phyloP scores from a whole-genome alignment of 2,797 vertebrate genomes.

The Schizopygopsis pylzovi region DNA sequence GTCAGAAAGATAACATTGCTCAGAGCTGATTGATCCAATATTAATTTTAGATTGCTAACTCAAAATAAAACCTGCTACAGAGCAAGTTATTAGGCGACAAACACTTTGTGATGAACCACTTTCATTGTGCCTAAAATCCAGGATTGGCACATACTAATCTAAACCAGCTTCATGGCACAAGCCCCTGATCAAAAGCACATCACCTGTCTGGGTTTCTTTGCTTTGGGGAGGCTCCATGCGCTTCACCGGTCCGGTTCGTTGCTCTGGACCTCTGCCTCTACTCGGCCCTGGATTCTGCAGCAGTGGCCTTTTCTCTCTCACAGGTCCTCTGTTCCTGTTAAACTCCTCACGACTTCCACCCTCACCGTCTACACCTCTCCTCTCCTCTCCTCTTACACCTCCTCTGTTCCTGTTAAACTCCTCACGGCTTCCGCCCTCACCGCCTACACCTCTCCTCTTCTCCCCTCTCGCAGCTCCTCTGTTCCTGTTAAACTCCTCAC shows the following conservation, averaged over 20 bases:
- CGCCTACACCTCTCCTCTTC: slow-evolving; percentile 69
- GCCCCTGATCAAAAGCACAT: slow-evolving; percentile 31
- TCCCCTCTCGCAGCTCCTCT: slow-evolving; percentile 32
- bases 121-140: not conserved
- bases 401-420: slow-evolving; percentile 66
- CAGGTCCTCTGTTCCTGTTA: too few relatives aligned
- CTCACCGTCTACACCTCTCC: too few relatives aligned
- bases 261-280: slow-evolving; percentile 75
- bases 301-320: slow-evolving; percentile 65
- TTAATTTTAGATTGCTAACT: not conserved
- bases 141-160: not conserved
- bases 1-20: not conserved
- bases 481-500: accelerated
- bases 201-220: slow-evolving; percentile 97
- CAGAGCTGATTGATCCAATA: not conserved
- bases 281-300: slow-evolving; percentile 77
- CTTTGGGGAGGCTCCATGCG: slow-evolving; percentile 86
- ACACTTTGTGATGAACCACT: not conserved
- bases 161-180: not conserved
- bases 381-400: not conserved
- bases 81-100: not conserved
- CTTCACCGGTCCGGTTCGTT: slow-evolving; percentile 78
- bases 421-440: not conserved
- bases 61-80: not conserved
- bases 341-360: too few relatives aligned